Evolutionary conservation across 2,888 invertebrate species (phyloP), one percentile per base, ranked within the genome.

Genomic region (Synergus laeviventris): DNA sequence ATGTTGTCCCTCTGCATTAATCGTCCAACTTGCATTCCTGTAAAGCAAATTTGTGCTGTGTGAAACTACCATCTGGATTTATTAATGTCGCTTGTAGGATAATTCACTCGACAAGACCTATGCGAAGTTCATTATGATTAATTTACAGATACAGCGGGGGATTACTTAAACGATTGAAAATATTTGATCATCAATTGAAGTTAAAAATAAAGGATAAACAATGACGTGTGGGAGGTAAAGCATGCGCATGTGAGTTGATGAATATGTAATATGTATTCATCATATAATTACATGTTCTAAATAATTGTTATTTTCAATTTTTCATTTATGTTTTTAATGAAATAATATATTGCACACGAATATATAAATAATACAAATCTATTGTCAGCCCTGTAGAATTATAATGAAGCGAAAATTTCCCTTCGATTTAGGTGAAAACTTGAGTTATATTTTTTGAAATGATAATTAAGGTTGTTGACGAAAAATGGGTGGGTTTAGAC

Each of bases 1-100:
- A 1, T 16, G 38, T 42, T 64, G 49, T 70, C n/a, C 49, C 45
- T 66, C 45, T 70, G 31, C 31, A 70, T 70, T 70, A 70, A 70
- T 31, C 24, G 49, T 70, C 31, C 31, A 70, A 70, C 24, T 36
- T 70, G 70, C 70, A 70, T 70, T 70, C n/a, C 70, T 45, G 31
- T 31, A 70, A 49, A 45, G 70, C 49, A 56, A 66, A 70, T 70
- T 39, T 42, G 18, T 42, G 39, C 18, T 4, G 14, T 64, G 21
- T 64, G 38, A 21, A 39, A 42, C 64, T 42, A 64, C 21, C 38
- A 39, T n/a, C n/a, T 39, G 42, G 39, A 64, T 64, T 64, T 64
- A 39, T 64, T 42, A 64, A 42, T 64, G 39, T 31, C 5, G 31
- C 5, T 31, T 31, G 31, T 39, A 21, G 64, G 64, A 64, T 64